Conservation (phyloP, 2,113 vertebrate species). For the Motacilla tschutschensis region DNA sequence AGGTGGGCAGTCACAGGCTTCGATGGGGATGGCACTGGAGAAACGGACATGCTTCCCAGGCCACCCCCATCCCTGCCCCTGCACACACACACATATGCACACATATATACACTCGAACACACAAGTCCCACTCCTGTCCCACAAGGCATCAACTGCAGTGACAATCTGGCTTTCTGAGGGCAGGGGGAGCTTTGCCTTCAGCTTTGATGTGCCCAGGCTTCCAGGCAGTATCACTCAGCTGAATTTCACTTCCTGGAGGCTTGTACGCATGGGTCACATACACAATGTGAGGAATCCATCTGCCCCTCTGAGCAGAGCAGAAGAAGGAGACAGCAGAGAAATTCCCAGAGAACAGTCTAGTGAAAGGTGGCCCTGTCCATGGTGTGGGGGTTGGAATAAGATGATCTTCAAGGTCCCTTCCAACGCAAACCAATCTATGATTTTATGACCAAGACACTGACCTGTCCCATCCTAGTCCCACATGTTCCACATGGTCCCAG, state of each 20-base stretch:
- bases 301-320: background rate
- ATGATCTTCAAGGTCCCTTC: background rate
- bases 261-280: accelerated
- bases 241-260: background rate
- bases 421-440: background rate
- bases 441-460: background rate
- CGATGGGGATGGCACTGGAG: background rate
- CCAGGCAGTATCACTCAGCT: background rate
- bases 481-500: background rate
- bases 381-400: background rate
- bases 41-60: accelerated
- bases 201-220: background rate
- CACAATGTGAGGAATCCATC: background rate
- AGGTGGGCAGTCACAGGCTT: background rate
- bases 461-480: background rate
- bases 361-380: background rate
- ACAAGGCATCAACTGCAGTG: background rate
- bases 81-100: background rate
- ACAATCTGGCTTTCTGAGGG: background rate
- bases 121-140: background rate
- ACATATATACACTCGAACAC: background rate
- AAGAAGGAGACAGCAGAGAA: background rate
- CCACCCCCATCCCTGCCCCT: background rate
- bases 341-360: background rate
- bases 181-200: background rate